phyloP scores from a whole-genome alignment of 2,797 vertebrate species.

The Channallabes apus region DNA sequence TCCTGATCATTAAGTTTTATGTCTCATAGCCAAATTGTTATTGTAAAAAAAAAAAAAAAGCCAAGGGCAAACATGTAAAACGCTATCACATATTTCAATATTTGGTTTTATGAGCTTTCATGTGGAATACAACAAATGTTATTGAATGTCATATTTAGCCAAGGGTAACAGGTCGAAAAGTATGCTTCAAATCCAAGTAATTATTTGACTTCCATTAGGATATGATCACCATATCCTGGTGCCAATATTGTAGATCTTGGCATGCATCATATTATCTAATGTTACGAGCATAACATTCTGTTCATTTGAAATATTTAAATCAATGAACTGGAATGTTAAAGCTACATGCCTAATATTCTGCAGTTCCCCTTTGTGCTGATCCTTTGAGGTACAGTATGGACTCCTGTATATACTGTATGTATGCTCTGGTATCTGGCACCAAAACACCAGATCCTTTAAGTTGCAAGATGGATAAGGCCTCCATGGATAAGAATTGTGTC shows the following conservation, averaged over 20 bases:
- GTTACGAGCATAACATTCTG: neutral
- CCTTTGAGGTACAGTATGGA: too few species aligned
- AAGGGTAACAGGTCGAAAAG: constrained; percentile 55
- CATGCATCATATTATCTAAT: neutral
- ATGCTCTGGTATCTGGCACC: too few species aligned
- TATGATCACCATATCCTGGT: neutral
- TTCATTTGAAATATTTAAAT: neutral
- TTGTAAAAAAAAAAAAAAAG: constrained; percentile 66
- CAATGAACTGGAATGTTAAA: too few species aligned
- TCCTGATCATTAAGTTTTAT: constrained; percentile 80
- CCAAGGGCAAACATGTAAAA: constrained; percentile 73
- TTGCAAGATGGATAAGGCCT: too few species aligned
- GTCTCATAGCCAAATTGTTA: constrained; percentile 77
- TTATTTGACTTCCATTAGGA: constrained; percentile 33
- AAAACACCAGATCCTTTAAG: too few species aligned
- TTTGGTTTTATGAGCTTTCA: constrained; percentile 68
- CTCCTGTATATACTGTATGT: too few species aligned
- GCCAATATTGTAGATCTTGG: neutral
- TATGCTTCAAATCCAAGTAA: constrained; percentile 43
- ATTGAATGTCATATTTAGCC: constrained; percentile 64
- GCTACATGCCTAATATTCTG: too few species aligned
- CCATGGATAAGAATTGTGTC: too few species aligned
- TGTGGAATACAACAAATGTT: constrained; percentile 69
- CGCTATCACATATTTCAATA: constrained; percentile 61
- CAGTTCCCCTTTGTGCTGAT: too few species aligned